Evolutionary conservation across 2,797 vertebrate species (phyloP), one percentile per base, ranked within the genome.

Genomic region (Philypnodon macrostomus): DNA sequence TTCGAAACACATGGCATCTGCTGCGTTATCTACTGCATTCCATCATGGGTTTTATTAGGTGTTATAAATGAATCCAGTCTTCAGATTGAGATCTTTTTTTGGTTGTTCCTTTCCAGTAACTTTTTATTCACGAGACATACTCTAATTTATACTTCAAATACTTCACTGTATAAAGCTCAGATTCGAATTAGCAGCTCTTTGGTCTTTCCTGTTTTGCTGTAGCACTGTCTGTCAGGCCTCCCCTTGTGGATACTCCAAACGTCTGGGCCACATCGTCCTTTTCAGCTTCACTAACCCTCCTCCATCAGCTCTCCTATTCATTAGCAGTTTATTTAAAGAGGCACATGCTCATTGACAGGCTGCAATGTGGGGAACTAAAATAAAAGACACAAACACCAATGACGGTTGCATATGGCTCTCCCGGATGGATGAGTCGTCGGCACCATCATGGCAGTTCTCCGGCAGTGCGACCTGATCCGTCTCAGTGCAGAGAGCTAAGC

Each of bases 291-390:
- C 32, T 66, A 53, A 54, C 35, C 45, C n/a, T n/a, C 19, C 35
- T 68, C 34, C 53, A 53, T 75, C 63, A 73, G 67, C 58, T 55
- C 59, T 62, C 47, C 42, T 57, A 37, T 58, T 57, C 56, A 59
- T 69, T 53, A 65, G 47, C 35, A 63, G 24, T 50, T 60, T 67
- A 67, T 78, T 80, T 67, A 69, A 44, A 74, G 58, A 17, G 56
- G 17, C 18, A 24, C 35, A 40, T 31, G 45, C 47, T 57, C 51
- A 32, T 41, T 56, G 55, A 37, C 31, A 32, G 46, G 58, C 47
- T 45, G 50, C 53, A 41, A 24, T 21, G 11, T 48, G 26, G 51
- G 16, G 54, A 36, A 45, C 35, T 51, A 13, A 45, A 51, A 47
- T 47, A 48, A 61, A 14, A 15, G 44, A 60, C 64, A 58, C 46